These are phyloP conservation scores for Aurelia aurita complex sp. Pacific DNA, from an alignment of 30 jellyfish, hydroid and myxozoan genomes.

Conservation along the genomic window DNA sequence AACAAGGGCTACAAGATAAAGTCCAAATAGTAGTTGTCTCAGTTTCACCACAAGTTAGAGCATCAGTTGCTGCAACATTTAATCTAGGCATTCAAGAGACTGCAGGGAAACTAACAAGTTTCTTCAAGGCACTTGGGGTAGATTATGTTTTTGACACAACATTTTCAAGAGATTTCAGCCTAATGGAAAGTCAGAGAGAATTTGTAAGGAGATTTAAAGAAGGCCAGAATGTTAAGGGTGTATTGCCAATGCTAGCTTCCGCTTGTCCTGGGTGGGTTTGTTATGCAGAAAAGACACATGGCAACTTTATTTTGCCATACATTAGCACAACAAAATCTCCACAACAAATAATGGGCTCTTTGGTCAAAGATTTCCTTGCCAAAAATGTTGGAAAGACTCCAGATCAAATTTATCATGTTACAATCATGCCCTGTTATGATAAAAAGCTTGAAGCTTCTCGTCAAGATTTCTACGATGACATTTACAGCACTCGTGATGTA, in stretches of 20 bases:
- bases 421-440: constrained; percentile 98
- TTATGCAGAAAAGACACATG: constrained; percentile 98
- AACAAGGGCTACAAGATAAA: constrained; percentile 33
- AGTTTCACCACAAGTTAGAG: constrained; percentile 94
- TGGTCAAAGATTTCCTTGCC: constrained; percentile 73
- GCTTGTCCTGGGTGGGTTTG: constrained; percentile 99
- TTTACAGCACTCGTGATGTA: constrained; percentile 83
- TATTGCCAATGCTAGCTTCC: constrained; percentile 86
- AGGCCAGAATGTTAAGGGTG: constrained; percentile 37
- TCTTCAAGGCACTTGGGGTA: constrained; percentile 88
- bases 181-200: constrained; percentile 87
- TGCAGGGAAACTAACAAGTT: constrained; percentile 72
- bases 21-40: constrained; percentile 72
- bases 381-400: constrained; percentile 72
- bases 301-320: constrained; percentile 80
- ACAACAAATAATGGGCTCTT: constrained; percentile 97
- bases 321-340: constrained; percentile 95
- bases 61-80: constrained; percentile 89
- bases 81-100: constrained; percentile 35
- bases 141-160: constrained; percentile 88
- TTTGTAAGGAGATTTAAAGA: constrained; percentile 81
- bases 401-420: constrained; percentile 80
- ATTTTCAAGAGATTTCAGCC: constrained; percentile 76
- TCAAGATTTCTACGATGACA: constrained; percentile 82
- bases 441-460: constrained; percentile 98